Percentiles rank a stretch among this genome's conserved stretches.
Evolutionary conservation across 1,140 invertebrate species (phyloP).

Genomic region (Drosophila carrolli): DNA sequence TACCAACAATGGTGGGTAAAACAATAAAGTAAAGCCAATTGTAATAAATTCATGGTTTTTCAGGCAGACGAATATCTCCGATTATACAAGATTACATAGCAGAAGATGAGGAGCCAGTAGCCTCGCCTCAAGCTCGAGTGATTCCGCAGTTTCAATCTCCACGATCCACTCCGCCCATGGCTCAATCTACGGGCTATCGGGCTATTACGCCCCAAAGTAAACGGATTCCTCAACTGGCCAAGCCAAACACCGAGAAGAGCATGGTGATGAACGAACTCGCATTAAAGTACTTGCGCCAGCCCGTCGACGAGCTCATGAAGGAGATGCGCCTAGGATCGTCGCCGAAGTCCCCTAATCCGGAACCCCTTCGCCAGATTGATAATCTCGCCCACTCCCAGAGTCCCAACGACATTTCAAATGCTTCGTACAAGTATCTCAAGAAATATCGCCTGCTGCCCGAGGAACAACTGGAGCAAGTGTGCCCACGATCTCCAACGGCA

Average conservation of each 20-base stretch:
- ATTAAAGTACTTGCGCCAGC: slow-evolving; percentile 74
- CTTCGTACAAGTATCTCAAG: slow-evolving; percentile 78
- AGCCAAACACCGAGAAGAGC: slow-evolving; percentile 69
- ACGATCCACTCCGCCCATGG: slow-evolving; percentile 50
- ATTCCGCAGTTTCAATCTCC: slow-evolving; percentile 62
- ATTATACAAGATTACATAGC: slow-evolving; percentile 68
- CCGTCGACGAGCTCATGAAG: slow-evolving; percentile 71
- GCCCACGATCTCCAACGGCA: slow-evolving; percentile 14
- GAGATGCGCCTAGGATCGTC: slow-evolving; percentile 52
- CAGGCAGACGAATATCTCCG: slow-evolving; percentile 47
- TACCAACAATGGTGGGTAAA: slow-evolving; percentile 43
- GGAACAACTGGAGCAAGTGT: slow-evolving; percentile 35
- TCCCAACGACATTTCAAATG: slow-evolving; percentile 78
- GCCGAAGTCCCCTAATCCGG: slow-evolving; percentile 16
- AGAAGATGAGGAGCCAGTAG: slow-evolving; percentile 53
- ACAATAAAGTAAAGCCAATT: too few relatives aligned
- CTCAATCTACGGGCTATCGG: slow-evolving; percentile 73
- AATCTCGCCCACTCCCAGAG: slow-evolving; percentile 54
- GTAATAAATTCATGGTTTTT: background rate
- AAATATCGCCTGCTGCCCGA: slow-evolving; percentile 77
- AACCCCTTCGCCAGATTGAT: slow-evolving; percentile 65
- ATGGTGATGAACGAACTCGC: slow-evolving; percentile 82
- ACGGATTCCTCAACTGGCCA: slow-evolving; percentile 27
- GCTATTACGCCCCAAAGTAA: slow-evolving; percentile 51
- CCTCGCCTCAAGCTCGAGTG: slow-evolving; percentile 7